Evolutionary conservation across 2,797 vertebrate species (phyloP).

Genomic region (Crypturellus tataupa): DNA sequence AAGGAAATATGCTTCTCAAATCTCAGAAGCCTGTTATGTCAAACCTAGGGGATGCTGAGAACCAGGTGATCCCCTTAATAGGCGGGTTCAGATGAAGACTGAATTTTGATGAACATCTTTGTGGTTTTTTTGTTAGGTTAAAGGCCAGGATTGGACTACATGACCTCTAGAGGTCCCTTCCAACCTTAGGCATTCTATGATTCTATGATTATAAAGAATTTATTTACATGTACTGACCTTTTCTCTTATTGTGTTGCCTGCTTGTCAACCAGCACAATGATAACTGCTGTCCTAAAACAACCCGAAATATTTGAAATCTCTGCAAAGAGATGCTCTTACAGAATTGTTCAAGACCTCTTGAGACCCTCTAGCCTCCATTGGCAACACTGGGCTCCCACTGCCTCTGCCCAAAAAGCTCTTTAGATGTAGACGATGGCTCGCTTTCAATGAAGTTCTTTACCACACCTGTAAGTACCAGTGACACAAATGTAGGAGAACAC

Average conservation of each 20-base stretch:
- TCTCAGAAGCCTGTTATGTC: background rate
- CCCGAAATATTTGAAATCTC: background rate
- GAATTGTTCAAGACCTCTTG: background rate
- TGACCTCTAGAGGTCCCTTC: too few species aligned
- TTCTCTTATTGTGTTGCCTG: background rate
- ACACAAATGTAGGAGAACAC: fast-evolving
- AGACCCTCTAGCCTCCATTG: background rate
- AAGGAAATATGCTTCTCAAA: background rate
- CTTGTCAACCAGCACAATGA: background rate
- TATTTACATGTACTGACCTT: background rate
- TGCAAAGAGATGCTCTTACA: background rate
- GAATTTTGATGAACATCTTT: background rate
- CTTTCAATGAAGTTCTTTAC: background rate
- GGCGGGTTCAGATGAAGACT: background rate
- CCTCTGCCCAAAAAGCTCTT: background rate
- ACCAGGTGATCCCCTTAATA: background rate
- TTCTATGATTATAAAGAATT: background rate
- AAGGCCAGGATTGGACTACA: too few species aligned
- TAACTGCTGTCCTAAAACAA: background rate
- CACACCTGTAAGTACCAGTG: fast-evolving
- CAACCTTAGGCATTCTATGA: too few species aligned
- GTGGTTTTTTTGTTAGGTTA: background rate
- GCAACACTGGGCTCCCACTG: background rate
- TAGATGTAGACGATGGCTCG: background rate
- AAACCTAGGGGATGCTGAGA: background rate